phyloP scores from a whole-genome alignment of 2,113 vertebrate species.

The Edolisoma coerulescens region DNA sequence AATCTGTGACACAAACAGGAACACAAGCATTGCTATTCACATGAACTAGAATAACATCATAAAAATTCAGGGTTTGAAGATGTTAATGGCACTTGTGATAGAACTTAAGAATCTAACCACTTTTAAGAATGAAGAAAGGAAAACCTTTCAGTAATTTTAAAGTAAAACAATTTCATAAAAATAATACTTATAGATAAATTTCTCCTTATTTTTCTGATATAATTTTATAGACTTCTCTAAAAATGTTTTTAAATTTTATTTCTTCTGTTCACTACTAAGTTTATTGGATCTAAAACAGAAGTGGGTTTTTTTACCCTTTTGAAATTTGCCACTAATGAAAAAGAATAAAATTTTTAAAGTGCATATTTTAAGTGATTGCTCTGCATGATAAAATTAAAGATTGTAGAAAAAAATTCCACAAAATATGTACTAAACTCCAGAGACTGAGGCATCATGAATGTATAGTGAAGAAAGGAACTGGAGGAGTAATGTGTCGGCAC shows the following conservation, averaged over 20 bases:
- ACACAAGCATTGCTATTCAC: background rate
- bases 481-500: background rate
- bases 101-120: background rate
- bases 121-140: background rate
- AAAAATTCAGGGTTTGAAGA: background rate
- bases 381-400: background rate
- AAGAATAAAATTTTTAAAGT: background rate
- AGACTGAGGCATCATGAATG: accelerated
- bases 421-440: background rate
- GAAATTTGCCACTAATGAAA: background rate
- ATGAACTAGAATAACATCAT: background rate
- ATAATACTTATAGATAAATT: background rate
- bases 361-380: background rate
- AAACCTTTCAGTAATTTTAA: background rate
- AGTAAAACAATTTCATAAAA: background rate
- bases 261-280: background rate
- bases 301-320: accelerated
- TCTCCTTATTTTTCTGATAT: background rate
- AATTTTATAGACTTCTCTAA: background rate
- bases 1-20: background rate
- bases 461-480: background rate
- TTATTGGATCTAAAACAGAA: background rate
- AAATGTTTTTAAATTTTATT: background rate
- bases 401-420: background rate
- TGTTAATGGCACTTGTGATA: background rate